These are phyloP conservation scores for Cotesia vestalis DNA, from an alignment of 1,140 invertebrate genomes.

Conservation along the genomic window DNA sequence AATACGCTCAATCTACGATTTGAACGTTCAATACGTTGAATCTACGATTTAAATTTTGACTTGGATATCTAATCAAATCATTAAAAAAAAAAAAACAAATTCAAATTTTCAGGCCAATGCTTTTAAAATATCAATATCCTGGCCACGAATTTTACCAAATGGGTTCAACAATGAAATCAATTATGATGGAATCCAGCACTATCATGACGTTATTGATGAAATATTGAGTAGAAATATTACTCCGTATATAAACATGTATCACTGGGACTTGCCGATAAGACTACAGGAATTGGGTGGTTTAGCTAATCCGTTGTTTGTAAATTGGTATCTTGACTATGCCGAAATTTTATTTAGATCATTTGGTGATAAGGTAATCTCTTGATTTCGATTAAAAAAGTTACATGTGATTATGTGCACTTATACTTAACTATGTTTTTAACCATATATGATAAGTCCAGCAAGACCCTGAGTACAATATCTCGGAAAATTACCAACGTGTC, in stretches of 20 bases:
- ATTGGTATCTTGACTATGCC: conserved; percentile 43
- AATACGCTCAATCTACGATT: too few relatives aligned
- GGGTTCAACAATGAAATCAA: conserved; percentile 65
- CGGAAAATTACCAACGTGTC: too few relatives aligned
- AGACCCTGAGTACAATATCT: too few relatives aligned
- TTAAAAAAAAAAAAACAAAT: too few relatives aligned
- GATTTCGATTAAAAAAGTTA: background rate
- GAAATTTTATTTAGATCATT: conserved; percentile 44
- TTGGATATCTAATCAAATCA: too few relatives aligned
- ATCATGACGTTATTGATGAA: conserved; percentile 70
- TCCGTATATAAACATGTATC: conserved; percentile 68
- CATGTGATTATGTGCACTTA: too few relatives aligned
- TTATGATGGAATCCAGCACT: conserved; percentile 67
- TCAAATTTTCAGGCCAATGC: conserved; percentile 37
- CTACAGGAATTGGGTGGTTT: conserved; percentile 51
- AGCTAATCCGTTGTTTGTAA: conserved; percentile 39
- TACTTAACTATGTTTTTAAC: too few relatives aligned
- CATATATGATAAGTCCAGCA: too few relatives aligned
- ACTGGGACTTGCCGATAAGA: conserved; percentile 69
- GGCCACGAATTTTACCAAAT: conserved; percentile 66
- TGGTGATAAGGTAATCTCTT: conserved; percentile 44
- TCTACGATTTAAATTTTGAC: too few relatives aligned
- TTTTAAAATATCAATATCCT: conserved; percentile 71
- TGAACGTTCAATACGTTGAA: too few relatives aligned
- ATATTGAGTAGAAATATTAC: conserved; percentile 65